A percentile compares a stretch with the other conserved stretches of the same genome.
These are phyloP conservation scores for Lasioglossum albipes DNA, from an alignment of 1,140 invertebrate species.

Conservation along the genomic window DNA sequence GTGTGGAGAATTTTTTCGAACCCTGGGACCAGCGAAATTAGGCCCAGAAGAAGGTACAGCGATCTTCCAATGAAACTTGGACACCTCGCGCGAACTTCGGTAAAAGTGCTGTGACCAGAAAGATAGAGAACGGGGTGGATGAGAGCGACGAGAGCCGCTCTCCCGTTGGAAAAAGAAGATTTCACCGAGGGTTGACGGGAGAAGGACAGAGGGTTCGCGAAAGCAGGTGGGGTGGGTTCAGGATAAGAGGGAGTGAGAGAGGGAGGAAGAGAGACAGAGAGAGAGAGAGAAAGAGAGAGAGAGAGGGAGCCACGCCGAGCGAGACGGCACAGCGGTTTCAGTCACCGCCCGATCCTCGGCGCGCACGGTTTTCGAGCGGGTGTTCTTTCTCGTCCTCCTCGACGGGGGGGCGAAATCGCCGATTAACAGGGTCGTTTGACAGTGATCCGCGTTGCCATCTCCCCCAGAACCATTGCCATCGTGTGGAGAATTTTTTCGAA, in stretches of 20 bases:
- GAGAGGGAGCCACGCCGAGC: slow-evolving; percentile 53
- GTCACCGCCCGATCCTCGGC: slow-evolving; percentile 79
- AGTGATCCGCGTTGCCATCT: too few relatives aligned
- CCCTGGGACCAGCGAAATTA: too few relatives aligned
- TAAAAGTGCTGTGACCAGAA: slow-evolving; percentile 5
- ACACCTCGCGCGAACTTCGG: neutral
- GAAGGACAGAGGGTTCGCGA: slow-evolving; percentile 19
- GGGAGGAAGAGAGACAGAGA: slow-evolving; percentile 2
- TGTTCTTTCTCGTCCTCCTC: slow-evolving; percentile 53
- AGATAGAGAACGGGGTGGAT: neutral
- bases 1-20: neutral
- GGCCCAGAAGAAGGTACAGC: too few relatives aligned
- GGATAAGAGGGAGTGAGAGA: neutral
- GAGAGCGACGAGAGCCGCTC: too few relatives aligned
- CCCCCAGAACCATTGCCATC: too few relatives aligned
- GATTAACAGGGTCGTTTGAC: slow-evolving; percentile 25
- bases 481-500: neutral
- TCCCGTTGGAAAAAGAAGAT: slow-evolving; percentile 30
- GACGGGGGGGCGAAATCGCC: slow-evolving; percentile 36
- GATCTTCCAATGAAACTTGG: too few relatives aligned
- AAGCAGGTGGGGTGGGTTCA: slow-evolving; percentile 9
- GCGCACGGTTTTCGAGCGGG: slow-evolving; percentile 71
- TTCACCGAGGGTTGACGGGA: slow-evolving; percentile 11
- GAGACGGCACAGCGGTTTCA: slow-evolving; percentile 70
- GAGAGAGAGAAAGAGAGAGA: neutral